Evolutionary conservation across 64 coral and sea anemone genomes (phyloP).

Genomic region (Montipora foliosa): DNA sequence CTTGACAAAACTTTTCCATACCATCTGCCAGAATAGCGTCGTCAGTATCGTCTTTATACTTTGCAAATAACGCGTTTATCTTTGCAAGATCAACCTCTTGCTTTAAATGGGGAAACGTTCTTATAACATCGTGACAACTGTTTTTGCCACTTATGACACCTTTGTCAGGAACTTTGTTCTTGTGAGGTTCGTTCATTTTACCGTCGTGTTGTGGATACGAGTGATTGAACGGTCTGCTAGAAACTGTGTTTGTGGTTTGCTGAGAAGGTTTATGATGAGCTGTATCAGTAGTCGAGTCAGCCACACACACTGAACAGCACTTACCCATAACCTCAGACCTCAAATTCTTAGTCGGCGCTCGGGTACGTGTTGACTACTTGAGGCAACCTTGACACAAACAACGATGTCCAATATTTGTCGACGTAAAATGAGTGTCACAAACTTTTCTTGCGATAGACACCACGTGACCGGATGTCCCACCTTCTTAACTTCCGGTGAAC

Average conservation of each 20-base stretch:
- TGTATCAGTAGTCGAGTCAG: conserved; percentile 74
- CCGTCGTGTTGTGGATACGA: conserved; percentile 68
- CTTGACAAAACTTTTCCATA: conserved; percentile 97
- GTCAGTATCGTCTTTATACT: conserved; percentile 95
- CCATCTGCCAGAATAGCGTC: conserved; percentile 93
- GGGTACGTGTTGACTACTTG: background rate
- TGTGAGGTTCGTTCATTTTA: conserved; percentile 73
- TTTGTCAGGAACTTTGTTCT: conserved; percentile 87
- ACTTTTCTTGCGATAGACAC: conserved; percentile 38
- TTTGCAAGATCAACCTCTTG: conserved; percentile 87
- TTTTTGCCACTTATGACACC: conserved; percentile 71
- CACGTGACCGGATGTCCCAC: conserved; percentile 41
- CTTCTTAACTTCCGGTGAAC: conserved; percentile 1
- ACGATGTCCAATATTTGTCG: background rate
- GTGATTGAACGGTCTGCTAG: conserved; percentile 77
- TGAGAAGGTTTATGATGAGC: conserved; percentile 78
- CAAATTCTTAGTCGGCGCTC: conserved; percentile 10
- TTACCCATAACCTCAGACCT: conserved; percentile 89
- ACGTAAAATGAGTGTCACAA: conserved; percentile 11
- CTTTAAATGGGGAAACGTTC: conserved; percentile 85
- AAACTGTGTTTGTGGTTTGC: conserved; percentile 94
- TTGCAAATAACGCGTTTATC: conserved; percentile 83
- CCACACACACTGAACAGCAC: conserved; percentile 93
- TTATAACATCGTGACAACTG: conserved; percentile 81
- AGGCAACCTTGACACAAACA: background rate